phyloP scores from a whole-genome alignment of 2,888 invertebrate species.

The Lasioglossum villosulum region DNA sequence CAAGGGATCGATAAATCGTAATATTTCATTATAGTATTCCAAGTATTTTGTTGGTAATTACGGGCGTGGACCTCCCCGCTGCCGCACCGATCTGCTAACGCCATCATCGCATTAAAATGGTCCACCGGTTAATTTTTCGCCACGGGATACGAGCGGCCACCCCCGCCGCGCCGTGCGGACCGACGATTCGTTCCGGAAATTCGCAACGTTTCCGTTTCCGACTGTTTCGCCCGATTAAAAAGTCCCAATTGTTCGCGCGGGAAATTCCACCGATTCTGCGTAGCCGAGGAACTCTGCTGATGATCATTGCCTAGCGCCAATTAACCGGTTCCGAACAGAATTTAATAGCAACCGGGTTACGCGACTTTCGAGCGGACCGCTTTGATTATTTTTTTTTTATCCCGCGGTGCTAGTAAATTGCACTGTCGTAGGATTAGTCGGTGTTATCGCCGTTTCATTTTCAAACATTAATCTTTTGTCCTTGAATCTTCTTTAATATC shows the following conservation, averaged over 20 bases:
- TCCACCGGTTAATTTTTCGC: constrained; percentile 53
- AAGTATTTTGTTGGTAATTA: constrained; percentile 70
- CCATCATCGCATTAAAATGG: constrained; percentile 46
- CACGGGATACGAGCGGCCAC: neutral
- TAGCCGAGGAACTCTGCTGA: constrained; percentile 27
- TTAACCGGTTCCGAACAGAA: constrained; percentile 35
- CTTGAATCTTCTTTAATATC: neutral
- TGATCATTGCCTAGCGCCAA: constrained; percentile 44
- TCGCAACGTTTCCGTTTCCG: neutral
- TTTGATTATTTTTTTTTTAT: constrained; percentile 31
- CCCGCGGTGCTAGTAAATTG: neutral
- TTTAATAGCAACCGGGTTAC: constrained; percentile 38
- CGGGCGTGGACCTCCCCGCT: constrained; percentile 27
- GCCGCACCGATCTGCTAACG: constrained; percentile 16
- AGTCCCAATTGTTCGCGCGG: constrained; percentile 31
- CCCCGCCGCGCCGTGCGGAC: neutral
- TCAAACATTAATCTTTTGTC: neutral
- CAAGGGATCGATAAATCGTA: constrained; percentile 67
- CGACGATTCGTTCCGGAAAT: constrained; percentile 32
- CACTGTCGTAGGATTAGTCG: neutral
- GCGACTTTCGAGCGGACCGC: constrained; percentile 16
- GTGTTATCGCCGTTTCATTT: neutral
- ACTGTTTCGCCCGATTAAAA: constrained; percentile 49
- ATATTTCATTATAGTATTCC: constrained; percentile 69
- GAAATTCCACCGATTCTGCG: constrained; percentile 33